phyloP scores from a whole-genome alignment of 2,797 vertebrate genomes.

The Xenentodon cancila region DNA sequence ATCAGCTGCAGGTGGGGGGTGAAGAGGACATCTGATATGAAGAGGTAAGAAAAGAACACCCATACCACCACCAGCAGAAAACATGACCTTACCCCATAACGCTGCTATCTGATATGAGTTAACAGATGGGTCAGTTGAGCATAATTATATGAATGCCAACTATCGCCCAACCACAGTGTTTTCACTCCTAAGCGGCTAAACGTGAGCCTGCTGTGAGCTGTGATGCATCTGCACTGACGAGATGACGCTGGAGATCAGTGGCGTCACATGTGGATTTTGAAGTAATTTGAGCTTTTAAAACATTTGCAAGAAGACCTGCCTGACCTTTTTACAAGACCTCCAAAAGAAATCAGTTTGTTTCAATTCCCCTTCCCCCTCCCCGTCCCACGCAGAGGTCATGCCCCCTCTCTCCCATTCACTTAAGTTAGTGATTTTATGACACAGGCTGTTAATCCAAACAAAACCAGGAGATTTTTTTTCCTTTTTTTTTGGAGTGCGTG shows the following conservation, averaged over 20 bases:
- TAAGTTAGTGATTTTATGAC: conserved; percentile 70
- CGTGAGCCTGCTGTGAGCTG: conserved; percentile 11
- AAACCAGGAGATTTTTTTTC: conserved; percentile 36
- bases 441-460: conserved; percentile 59
- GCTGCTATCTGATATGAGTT: conserved; percentile 14
- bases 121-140: conserved; percentile 29
- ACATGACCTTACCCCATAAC: too few species aligned
- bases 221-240: conserved; percentile 25
- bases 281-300: conserved; percentile 15
- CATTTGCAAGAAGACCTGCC: conserved; percentile 8
- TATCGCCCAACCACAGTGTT: conserved; percentile 14
- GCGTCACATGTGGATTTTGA: too few species aligned
- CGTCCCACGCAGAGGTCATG: conserved; percentile 45
- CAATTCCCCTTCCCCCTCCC: too few species aligned
- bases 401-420: conserved; percentile 58
- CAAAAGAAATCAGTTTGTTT: too few species aligned
- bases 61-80: too few species aligned
- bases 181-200: conserved; percentile 24
- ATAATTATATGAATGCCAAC: conserved; percentile 21
- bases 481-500: conserved; percentile 11
- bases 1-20: too few species aligned
- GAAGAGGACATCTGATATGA: background rate
- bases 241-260: background rate
- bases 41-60: too few species aligned
- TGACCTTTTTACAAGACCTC: conserved; percentile 19